Evolutionary conservation across 2,888 invertebrate genomes (phyloP).

Genomic region (Xanthorhoe designata): DNA sequence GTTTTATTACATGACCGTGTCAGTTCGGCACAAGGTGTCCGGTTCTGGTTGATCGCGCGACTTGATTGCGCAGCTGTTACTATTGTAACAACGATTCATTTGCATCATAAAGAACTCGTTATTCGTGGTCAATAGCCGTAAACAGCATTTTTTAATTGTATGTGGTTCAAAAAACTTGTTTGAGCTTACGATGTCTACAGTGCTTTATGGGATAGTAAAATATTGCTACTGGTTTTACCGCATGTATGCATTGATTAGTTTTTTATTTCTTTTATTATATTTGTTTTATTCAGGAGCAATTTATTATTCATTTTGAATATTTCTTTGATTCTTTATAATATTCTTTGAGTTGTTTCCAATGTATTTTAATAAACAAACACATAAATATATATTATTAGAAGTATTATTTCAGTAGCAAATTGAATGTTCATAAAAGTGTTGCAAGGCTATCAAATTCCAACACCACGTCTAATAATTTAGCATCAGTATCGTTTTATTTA

Average conservation of each 20-base stretch:
- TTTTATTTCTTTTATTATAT: background rate
- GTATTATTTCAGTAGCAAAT: conserved; percentile 11
- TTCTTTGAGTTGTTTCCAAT: background rate
- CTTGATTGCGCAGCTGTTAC: conserved; percentile 44
- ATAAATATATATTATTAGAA: background rate
- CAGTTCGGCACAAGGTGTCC: conserved; percentile 37
- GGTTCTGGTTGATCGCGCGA: conserved; percentile 37
- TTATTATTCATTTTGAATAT: too few species aligned
- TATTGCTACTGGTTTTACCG: conserved; percentile 9
- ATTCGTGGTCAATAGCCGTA: conserved; percentile 32
- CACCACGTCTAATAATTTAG: conserved; percentile 19
- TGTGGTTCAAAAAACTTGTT: conserved; percentile 9
- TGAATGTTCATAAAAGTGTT: conserved; percentile 8
- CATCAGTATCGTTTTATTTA: conserved; percentile 25
- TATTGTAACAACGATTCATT: conserved; percentile 29
- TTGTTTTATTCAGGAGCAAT: too few species aligned
- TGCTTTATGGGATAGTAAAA: conserved; percentile 10
- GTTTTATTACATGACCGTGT: background rate
- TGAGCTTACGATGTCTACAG: background rate
- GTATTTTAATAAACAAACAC: background rate
- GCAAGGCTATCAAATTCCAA: conserved; percentile 3
- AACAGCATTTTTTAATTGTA: conserved; percentile 32
- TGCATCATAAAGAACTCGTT: conserved; percentile 37
- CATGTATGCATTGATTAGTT: background rate
- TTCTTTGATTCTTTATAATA: too few species aligned